Evolutionary conservation across 2,888 invertebrate genomes (phyloP), one percentile per base, ranked within the genome.

Genomic region (Ophioninae sp.): DNA sequence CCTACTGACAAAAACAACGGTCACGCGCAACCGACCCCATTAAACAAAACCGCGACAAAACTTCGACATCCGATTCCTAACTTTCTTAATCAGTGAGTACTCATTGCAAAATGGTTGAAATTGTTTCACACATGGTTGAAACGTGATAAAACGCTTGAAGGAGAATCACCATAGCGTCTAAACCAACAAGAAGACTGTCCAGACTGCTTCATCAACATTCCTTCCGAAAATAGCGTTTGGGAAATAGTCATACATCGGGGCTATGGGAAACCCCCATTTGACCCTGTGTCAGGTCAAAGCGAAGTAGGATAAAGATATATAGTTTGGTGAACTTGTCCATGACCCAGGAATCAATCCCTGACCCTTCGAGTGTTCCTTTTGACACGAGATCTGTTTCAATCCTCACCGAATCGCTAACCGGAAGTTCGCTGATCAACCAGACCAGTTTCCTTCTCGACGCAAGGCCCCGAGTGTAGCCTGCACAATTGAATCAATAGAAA

Each of bases 361-460:
- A 81, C 75, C 73, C 44, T 75, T 72, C 37, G 68, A 74, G 69
- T 56, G 76, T 59, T 9, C 22, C 80, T 80, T 79, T 61, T 82
- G 84, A 85, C 82, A 56, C 44, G 65, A 67, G 77, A 83, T 81
- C 63, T 65, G 39, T 71, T 78, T 77, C 73, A 61, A 44, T 64
- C 58, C 44, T 78, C 71, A 41, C 37, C 58, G 37, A 58, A 74
- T 72, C 71, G 5, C 51, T 79, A 79, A 73, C 74, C 81, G 82
- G 82, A 86, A 85, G 81, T 80, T 79, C 44, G 68, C 23, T 79
- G 82, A 85, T 82, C 86, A 83, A 82, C 82, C 44, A 68, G 44
- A 69, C 81, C 68, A 65, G 68, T 22, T 72, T 44, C 72, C 51
- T 65, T 75, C 77, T 79, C 65, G 75, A 63, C 76, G 64, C 20